Base-by-base conservation (phyloP, 1,140 invertebrate genomes). In the Leptoteleia sp. region DNA sequence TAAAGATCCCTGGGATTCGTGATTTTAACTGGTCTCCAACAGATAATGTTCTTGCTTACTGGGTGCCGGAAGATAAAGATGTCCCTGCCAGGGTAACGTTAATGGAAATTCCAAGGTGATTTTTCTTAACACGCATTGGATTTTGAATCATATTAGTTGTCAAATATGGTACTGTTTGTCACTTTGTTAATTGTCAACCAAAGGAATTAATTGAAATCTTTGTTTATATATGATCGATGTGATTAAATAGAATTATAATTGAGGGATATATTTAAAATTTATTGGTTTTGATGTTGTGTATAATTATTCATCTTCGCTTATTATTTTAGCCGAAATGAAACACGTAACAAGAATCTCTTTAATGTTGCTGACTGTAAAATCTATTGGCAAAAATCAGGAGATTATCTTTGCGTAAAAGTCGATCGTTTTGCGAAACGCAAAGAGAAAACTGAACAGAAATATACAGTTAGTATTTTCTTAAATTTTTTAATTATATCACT, bases 1-100 rank as follows among this genome's bases (percentile, higher is more conserved):
- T 99, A 48, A 98, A 98, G 86, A 95, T 98, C 17, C 91, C 93
- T 5, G 96, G 96, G 29, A 96, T 99, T 43, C 93, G 95, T 76
- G 97, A 99, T 85, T 99, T 99, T 87, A 95, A 94, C 76, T 99
- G 98, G 98, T 99, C 97, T 9, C 98, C 99, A 0, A 96, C 97
- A 7, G 97, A 99, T 83, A 99, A 99, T 84, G 92, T 97, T 19
- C 92, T 99, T 22, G 97, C 97, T 3, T 99, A 99, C 86, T 99
- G 98, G 97, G 96, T 99, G n/a, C 96, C 96, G 11, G 98, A 99
- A 90, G 95, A 99, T 82, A 96, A 97, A 85, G 95, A 95, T 79
- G 96, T 97, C 3, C 96, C 95, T 25, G 95, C 96, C 7, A 91
- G 95, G 80, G 95, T 96, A 3, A 96, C 94, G 0, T 90, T 97